Conservation (phyloP, 2,797 vertebrate species). For the Acrossocheilus wenchowensis region DNA sequence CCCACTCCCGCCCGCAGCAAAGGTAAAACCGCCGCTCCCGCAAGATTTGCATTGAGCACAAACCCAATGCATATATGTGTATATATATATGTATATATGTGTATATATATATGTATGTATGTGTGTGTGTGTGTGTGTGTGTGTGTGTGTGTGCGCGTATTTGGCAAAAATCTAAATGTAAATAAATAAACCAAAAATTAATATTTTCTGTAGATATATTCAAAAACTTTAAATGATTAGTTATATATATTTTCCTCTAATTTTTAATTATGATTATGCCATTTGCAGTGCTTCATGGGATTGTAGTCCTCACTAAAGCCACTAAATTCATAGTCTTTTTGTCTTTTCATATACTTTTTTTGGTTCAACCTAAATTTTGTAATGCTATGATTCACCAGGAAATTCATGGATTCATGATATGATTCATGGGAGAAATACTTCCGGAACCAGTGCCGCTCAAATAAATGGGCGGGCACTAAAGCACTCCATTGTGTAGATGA, state of each 20-base stretch:
- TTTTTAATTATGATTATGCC: neutral
- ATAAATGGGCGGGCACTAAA: neutral
- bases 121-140: no score
- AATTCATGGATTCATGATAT: neutral
- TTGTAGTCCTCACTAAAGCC: neutral
- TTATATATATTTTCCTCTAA: neutral
- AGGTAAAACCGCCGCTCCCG: no score
- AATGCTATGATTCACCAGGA: neutral
- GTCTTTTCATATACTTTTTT: neutral
- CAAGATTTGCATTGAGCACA: no score
- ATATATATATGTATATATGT: no score
- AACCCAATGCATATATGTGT: no score
- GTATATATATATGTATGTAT: no score
- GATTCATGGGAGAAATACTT: neutral
- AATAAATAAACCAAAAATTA: no score
- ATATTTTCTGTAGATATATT: no score
- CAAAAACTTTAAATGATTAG: no score
- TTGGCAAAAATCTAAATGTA: no score
- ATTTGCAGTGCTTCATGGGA: neutral
- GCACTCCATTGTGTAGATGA: neutral
- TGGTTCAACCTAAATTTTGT: neutral
- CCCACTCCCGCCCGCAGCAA: no score
- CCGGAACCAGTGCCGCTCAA: neutral
- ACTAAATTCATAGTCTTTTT: neutral
- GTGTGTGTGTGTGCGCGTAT: no score